These are phyloP conservation scores for Trematocara caparti DNA, from an alignment of 2,797 vertebrate genomes.

Conservation along the genomic window DNA sequence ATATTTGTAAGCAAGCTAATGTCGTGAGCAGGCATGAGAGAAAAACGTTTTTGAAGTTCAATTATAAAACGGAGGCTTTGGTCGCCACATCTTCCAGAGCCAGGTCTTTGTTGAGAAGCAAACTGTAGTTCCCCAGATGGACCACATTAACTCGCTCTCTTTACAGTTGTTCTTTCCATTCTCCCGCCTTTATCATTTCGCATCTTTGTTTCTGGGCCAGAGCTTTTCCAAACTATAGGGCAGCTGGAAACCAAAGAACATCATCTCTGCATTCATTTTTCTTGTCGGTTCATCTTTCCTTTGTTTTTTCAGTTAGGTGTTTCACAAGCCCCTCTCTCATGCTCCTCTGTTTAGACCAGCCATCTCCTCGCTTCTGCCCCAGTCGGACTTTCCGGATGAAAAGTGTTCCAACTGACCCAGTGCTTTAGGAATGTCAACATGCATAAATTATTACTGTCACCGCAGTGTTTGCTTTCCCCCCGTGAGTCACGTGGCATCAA, in stretches of 20 bases:
- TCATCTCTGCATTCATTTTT: conserved; percentile 14
- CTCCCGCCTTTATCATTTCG: conserved; percentile 63
- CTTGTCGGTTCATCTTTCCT: conserved; percentile 9
- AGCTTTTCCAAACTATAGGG: conserved; percentile 45
- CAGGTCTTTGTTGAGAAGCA: conserved; percentile 54
- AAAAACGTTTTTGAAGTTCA: conserved; percentile 56
- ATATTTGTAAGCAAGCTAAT: conserved; percentile 63
- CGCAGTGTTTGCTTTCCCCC: conserved; percentile 51
- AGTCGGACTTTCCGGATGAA: conserved; percentile 25
- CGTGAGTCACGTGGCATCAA: conserved; percentile 40
- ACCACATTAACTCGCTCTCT: conserved; percentile 61
- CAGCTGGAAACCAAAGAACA: conserved; percentile 46
- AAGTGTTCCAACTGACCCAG: conserved; percentile 47
- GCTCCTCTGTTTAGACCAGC: neutral
- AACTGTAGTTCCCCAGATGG: conserved; percentile 53
- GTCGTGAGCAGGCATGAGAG: conserved; percentile 37
- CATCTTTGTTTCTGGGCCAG: conserved; percentile 58
- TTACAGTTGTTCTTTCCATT: conserved; percentile 52
- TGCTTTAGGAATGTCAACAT: conserved; percentile 65
- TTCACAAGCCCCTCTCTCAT: neutral
- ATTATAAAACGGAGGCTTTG: conserved; percentile 54
- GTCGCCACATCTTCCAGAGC: conserved; percentile 46
- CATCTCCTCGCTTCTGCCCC: conserved; percentile 14
- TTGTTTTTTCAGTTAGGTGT: conserved; percentile 16
- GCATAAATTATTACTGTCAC: conserved; percentile 53